A percentile compares a stretch with the other conserved stretches of the same genome.
These are phyloP conservation scores for Drosophila insularis DNA, from an alignment of 1,140 invertebrate species.

Conservation along the genomic window DNA sequence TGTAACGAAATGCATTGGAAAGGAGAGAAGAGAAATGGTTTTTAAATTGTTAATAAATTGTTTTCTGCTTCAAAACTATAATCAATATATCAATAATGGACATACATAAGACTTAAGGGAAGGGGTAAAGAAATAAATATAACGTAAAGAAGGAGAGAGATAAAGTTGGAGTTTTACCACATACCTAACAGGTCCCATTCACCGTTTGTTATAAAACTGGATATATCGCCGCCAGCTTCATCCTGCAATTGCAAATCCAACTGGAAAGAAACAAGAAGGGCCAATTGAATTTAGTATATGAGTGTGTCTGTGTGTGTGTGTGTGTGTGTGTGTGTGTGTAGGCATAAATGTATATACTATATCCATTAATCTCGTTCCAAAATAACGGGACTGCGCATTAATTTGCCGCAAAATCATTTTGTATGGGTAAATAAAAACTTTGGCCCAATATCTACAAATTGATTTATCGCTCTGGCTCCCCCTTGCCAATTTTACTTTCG, in stretches of 20 bases:
- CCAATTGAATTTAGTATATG: not conserved
- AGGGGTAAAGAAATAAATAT: too few species aligned
- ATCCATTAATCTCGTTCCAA: slow-evolving; percentile 33
- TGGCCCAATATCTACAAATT: slow-evolving; percentile 51
- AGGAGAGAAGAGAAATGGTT: not conserved
- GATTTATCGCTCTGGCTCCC: slow-evolving; percentile 51
- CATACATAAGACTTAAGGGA: too few species aligned
- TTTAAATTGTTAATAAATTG: not conserved
- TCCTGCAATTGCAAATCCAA: slow-evolving; percentile 96
- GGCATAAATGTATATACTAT: not conserved
- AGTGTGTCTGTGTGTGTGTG: not conserved
- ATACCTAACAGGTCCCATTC: slow-evolving; percentile 99
- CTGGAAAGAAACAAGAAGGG: slow-evolving; percentile 83
- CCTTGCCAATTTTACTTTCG: not conserved
- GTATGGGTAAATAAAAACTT: slow-evolving; percentile 34
- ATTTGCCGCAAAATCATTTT: slow-evolving; percentile 12
- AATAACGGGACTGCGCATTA: slow-evolving; percentile 31
- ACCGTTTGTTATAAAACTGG: slow-evolving; percentile 98
- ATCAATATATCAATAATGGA: not conserved
- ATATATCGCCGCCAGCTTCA: slow-evolving; percentile 94
- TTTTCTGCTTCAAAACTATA: not conserved
- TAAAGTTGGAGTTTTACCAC: slow-evolving; percentile 44
- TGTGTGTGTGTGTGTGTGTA: too few species aligned
- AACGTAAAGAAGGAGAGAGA: too few species aligned
- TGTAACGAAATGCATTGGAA: not conserved